Evolutionary conservation across 2,797 vertebrate genomes (phyloP), one percentile per base, ranked within the genome.

Genomic region (Enteromius trimaculatus): DNA sequence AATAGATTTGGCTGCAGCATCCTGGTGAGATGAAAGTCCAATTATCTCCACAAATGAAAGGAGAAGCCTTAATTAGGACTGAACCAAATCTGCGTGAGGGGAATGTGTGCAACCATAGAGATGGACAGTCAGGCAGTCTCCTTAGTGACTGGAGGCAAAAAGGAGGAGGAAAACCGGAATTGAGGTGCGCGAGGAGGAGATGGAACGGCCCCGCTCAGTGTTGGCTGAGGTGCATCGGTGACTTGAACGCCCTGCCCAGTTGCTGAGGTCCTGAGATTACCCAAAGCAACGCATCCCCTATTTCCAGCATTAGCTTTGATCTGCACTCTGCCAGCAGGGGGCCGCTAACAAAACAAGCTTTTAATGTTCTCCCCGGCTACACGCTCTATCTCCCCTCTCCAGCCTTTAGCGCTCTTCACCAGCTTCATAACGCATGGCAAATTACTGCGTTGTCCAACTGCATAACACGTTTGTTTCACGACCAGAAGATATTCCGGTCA

Each of bases 1-100:
- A 95, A 96, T 95, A 95, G 95, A 96, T 96, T 95, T 96, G 95
- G 95, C 94, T 94, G 93, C 94, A 95, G 96, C 94, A 93, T 96
- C 96, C 96, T 95, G 96, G 95, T 95, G 96, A 96, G 96, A 97
- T 97, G 95, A 96, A 97, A 96, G 96, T 95, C 95, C 96, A 96
- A 97, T 97, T 96, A 97, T 96, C 95, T 95, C 92, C 92, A 93
- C 95, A 95, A 96, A 96, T 96, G 96, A 96, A 96, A 96, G 95
- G 95, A 95, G 95, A 95, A 94, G 94, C 86, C 85, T 96, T 96
- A 96, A 97, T 96, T 97, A 96, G 96, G 95, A 93, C 93, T 92
- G 92, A 92, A 94, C 95, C 95, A 94, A 94, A 96, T 96, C 95
- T 94, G 91, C 79, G 94, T 93, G 81, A 93, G 95, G 95, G 94